Base-by-base conservation (phyloP, 2,797 vertebrate species). In the Fratercula arctica region DNA sequence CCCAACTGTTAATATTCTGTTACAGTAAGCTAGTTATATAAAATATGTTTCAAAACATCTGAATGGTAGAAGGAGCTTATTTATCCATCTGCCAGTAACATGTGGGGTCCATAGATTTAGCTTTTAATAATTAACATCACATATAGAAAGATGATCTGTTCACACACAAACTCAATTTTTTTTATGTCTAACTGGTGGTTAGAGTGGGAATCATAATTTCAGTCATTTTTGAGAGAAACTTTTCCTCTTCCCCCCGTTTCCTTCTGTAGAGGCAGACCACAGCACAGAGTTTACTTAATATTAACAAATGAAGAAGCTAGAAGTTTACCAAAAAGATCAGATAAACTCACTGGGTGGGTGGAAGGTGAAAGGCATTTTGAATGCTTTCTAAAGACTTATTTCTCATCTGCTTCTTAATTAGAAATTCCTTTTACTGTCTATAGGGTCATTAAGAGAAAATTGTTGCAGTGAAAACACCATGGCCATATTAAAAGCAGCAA, bases 1-100 rank as follows among this genome's bases (percentile, higher is more conserved):
- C 33, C 15, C 28, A 81, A 90, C 76, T 63, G 28, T 56, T 95
- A 87, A 80, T 61, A 70, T 66, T 76, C 29, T 89, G 19, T 87
- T 89, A n/a, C 23, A 33, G 39, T 66, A 89, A 89, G 45, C 33
- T 54, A 56, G 12, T 86, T 83, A 45, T 66, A 66, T 78, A 75
- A 85, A 53, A 80, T 46, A 53, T 16, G 0, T 77, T 83, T 57
- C 3, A 88, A 93, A 88, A 64, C 4, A 13, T 84, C 33, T 93
- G 86, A 88, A 41, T 64, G 37, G 13, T 94, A 72, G 91, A 57
- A 74, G 17, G 2, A 45, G 21, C 39, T 89, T 89, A 28, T 23
- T 80, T 90, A 61, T 89, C 69, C 10, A n/a, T 76, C 35, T 70
- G 50, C 12, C 9, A 45, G n/a, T 73, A 35, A 67, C 51, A 84